Evolutionary conservation across 2,113 vertebrate genomes (phyloP).

Genomic region (Hoplias malabaricus): DNA sequence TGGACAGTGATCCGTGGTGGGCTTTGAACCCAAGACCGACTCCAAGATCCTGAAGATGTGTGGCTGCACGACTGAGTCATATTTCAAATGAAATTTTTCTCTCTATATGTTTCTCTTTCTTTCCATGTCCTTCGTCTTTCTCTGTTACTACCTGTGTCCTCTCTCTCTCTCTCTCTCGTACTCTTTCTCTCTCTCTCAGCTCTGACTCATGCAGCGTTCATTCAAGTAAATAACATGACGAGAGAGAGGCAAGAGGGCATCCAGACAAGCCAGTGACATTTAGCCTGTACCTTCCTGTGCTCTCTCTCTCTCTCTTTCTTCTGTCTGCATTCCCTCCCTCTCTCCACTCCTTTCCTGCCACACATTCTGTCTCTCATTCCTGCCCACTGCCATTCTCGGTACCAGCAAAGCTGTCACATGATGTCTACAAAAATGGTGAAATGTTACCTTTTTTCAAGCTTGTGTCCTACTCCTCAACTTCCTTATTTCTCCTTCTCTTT

Average conservation of each 20-base stretch:
- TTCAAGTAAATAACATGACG: not conserved
- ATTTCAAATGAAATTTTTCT: too few species aligned
- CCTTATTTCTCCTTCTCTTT: not conserved
- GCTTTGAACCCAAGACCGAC: too few species aligned
- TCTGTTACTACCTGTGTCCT: not conserved
- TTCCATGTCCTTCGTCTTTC: not conserved
- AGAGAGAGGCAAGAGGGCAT: not conserved
- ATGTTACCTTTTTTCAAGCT: not conserved
- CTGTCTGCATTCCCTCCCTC: not conserved
- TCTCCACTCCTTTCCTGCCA: not conserved
- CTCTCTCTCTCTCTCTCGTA: slow-evolving; percentile 21
- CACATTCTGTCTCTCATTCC: not conserved
- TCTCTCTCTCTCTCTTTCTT: not conserved
- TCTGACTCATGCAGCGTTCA: not conserved
- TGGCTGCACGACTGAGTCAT: too few species aligned
- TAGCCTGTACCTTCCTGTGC: not conserved
- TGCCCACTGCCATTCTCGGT: not conserved
- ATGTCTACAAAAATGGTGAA: not conserved
- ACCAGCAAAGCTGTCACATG: not conserved
- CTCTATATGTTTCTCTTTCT: not conserved
- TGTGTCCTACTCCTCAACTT: too few species aligned
- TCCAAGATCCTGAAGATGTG: too few species aligned
- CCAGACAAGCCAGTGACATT: not conserved
- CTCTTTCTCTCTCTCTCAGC: not conserved
- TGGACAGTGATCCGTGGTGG: too few species aligned